Evolutionary conservation across 2,797 vertebrate genomes (phyloP).

Genomic region (Sebastes nivosus): DNA sequence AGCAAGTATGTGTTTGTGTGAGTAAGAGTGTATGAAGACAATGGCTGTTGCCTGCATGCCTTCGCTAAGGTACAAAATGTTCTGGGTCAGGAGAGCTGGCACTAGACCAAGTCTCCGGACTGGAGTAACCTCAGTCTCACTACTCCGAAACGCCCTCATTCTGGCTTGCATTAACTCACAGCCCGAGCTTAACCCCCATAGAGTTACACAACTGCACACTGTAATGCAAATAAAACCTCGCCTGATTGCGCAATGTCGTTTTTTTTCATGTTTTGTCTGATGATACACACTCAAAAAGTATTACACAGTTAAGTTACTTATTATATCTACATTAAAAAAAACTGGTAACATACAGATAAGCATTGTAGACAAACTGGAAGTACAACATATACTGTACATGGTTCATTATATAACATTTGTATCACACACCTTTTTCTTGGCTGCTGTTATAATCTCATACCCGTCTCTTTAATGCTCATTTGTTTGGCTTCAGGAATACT

Average conservation of each 20-base stretch:
- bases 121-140: slow-evolving; percentile 57
- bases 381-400: no score
- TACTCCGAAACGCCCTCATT: slow-evolving; percentile 15
- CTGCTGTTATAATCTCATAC: not conserved
- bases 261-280: not conserved
- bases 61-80: slow-evolving; percentile 71
- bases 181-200: slow-evolving; percentile 8
- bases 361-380: not conserved
- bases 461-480: not conserved
- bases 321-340: not conserved
- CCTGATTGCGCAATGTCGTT: not conserved
- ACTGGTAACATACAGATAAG: not conserved
- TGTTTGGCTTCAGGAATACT: slow-evolving; percentile 6
- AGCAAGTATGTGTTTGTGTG: not conserved
- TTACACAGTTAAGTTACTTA: not conserved
- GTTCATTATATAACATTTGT: not conserved
- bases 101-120: slow-evolving; percentile 63
- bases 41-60: slow-evolving; percentile 51
- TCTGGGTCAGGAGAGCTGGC: slow-evolving; percentile 74
- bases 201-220: slow-evolving; percentile 2
- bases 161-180: slow-evolving; percentile 19
- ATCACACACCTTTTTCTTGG: not conserved
- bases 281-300: not conserved
- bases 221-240: not conserved
- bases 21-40: slow-evolving; percentile 37